phyloP scores from a whole-genome alignment of 92 coral and sea anemone species.

The Actinernus sp. region DNA sequence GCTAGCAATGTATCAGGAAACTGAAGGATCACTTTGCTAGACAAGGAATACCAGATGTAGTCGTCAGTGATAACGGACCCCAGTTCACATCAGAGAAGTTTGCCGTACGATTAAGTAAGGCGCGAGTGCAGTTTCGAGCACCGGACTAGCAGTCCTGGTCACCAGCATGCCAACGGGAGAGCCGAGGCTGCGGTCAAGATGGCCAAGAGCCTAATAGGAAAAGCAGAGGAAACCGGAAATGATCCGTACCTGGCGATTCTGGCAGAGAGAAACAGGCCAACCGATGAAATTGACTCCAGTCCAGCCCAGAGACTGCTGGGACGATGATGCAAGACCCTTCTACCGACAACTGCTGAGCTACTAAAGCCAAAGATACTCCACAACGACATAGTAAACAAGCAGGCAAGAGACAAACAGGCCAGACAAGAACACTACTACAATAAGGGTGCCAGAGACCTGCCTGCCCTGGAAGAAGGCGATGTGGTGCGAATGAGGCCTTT shows the following conservation, averaged over 20 bases:
- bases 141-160: slow-evolving; percentile 56
- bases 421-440: slow-evolving; percentile 43
- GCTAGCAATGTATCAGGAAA: slow-evolving; percentile 54
- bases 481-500: too few species aligned
- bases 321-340: too few species aligned
- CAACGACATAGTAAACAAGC: slow-evolving; percentile 21
- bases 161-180: slow-evolving; percentile 62
- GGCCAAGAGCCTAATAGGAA: slow-evolving; percentile 41
- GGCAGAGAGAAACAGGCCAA: slow-evolving; percentile 53
- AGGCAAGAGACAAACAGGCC: slow-evolving; percentile 4
- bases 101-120: too few species aligned
- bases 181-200: too few species aligned
- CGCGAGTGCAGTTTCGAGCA: slow-evolving; percentile 61
- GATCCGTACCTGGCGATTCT: slow-evolving; percentile 61
- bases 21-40: slow-evolving; percentile 67
- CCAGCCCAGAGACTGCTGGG: too few species aligned
- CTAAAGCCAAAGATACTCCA: slow-evolving; percentile 42
- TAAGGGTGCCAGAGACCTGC: slow-evolving; percentile 14
- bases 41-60: too few species aligned
- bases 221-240: slow-evolving; percentile 33
- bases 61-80: too few species aligned
- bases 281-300: slow-evolving; percentile 66
- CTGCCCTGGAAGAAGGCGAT: slow-evolving; percentile 36
- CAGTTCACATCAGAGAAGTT: too few species aligned
- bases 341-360: slow-evolving; percentile 50